phyloP scores from a whole-genome alignment of 92 coral and sea anemone species.

The Blastomussa wellsi region DNA sequence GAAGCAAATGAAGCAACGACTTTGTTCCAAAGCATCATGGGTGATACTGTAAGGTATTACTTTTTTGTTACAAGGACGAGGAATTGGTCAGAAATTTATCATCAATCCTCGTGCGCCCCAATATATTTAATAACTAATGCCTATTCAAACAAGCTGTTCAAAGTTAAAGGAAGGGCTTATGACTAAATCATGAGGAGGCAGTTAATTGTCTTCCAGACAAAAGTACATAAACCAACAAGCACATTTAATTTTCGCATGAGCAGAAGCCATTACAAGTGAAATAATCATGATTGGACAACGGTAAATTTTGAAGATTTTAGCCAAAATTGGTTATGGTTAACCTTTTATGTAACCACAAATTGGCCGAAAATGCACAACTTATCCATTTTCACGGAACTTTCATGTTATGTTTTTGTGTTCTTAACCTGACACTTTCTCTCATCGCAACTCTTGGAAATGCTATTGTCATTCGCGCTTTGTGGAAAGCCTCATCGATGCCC shows the following conservation, averaged over 20 bases:
- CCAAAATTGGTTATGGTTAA: not conserved
- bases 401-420: slow-evolving; percentile 1
- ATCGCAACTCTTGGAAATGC: slow-evolving; percentile 5
- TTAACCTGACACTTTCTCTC: not conserved
- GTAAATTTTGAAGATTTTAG: not conserved
- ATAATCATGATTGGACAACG: not conserved
- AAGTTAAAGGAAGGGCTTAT: not conserved
- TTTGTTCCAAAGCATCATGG: no score
- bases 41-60: no score
- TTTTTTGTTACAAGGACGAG: no score
- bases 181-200: not conserved
- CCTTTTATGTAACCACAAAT: not conserved
- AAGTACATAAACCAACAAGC: not conserved
- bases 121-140: no score
- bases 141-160: not conserved
- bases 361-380: not conserved
- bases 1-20: no score
- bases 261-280: no score
- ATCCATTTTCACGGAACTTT: not conserved
- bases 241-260: not conserved
- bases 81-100: no score
- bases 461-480: not conserved
- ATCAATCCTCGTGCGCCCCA: no score
- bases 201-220: no score
- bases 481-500: slow-evolving; percentile 27